These are phyloP conservation scores for Campoletis raptor DNA, from an alignment of 2,888 invertebrate genomes.

Conservation along the genomic window DNA sequence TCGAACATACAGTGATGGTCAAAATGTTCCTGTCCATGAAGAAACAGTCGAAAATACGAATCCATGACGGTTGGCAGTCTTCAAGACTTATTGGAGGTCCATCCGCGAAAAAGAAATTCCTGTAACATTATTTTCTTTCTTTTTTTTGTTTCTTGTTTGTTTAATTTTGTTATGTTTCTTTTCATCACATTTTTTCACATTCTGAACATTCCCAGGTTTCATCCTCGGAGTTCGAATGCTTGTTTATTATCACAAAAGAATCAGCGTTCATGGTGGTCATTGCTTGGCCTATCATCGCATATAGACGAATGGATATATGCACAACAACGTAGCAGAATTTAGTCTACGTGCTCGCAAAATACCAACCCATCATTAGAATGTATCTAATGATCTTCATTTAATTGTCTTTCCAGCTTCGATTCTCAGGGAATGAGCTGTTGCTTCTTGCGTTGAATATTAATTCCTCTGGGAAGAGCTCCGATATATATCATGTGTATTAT, in stretches of 20 bases:
- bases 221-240: constrained; percentile 17
- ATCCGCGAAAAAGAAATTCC: neutral
- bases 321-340: constrained; percentile 26
- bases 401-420: constrained; percentile 67
- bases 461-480: constrained; percentile 47
- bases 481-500: constrained; percentile 54
- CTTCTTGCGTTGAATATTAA: constrained; percentile 65
- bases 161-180: neutral
- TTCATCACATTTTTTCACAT: constrained; percentile 13
- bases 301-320: constrained; percentile 1
- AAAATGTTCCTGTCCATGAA: neutral
- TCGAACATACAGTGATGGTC: neutral
- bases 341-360: constrained; percentile 48
- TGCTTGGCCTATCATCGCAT: constrained; percentile 9
- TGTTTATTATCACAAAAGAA: constrained; percentile 53
- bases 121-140: too few species aligned
- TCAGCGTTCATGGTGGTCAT: constrained; percentile 66
- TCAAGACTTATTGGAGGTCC: neutral
- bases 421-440: constrained; percentile 41
- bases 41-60: neutral
- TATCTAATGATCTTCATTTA: constrained; percentile 70
- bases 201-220: neutral
- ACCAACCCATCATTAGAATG: constrained; percentile 63
- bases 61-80: neutral
- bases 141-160: too few species aligned